Percentiles rank a stretch among this genome's conserved stretches.
Conservation (phyloP, 2,888 invertebrate species). For the Leistus spinibarbis region DNA sequence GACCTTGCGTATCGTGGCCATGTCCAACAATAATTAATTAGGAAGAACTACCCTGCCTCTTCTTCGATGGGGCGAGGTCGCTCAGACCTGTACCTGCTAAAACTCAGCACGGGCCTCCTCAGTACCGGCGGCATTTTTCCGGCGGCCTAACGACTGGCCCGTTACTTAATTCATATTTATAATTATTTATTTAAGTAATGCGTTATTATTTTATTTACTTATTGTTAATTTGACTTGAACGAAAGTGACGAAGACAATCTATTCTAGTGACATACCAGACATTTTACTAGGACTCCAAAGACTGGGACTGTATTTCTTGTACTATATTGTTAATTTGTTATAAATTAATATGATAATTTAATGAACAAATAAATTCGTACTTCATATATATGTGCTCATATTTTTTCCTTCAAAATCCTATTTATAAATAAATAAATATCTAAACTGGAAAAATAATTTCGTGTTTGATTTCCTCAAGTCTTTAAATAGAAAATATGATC, state of each 20-base stretch:
- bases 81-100: slow-evolving; percentile 56
- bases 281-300: neutral
- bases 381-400: slow-evolving; percentile 4
- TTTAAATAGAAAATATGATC: neutral
- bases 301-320: slow-evolving; percentile 34
- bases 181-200: slow-evolving; percentile 36
- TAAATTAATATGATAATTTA: slow-evolving; percentile 37
- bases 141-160: slow-evolving; percentile 15
- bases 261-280: slow-evolving; percentile 33
- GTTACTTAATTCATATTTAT: slow-evolving; percentile 34
- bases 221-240: slow-evolving; percentile 32
- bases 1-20: slow-evolving; percentile 81
- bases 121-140: slow-evolving; percentile 21
- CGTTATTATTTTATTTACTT: slow-evolving; percentile 34
- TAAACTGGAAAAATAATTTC: neutral
- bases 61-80: slow-evolving; percentile 3
- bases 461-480: neutral
- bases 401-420: neutral
- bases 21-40: slow-evolving; percentile 62
- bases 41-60: slow-evolving; percentile 44
- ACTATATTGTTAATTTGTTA: slow-evolving; percentile 40
- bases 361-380: slow-evolving; percentile 36
- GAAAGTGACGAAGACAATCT: slow-evolving; percentile 30
- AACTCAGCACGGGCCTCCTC: slow-evolving; percentile 49
- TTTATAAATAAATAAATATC: neutral